Percentiles rank a stretch among this genome's conserved stretches.
phyloP scores from a whole-genome alignment of 2,797 vertebrate species.

The Smutsia gigantea region DNA sequence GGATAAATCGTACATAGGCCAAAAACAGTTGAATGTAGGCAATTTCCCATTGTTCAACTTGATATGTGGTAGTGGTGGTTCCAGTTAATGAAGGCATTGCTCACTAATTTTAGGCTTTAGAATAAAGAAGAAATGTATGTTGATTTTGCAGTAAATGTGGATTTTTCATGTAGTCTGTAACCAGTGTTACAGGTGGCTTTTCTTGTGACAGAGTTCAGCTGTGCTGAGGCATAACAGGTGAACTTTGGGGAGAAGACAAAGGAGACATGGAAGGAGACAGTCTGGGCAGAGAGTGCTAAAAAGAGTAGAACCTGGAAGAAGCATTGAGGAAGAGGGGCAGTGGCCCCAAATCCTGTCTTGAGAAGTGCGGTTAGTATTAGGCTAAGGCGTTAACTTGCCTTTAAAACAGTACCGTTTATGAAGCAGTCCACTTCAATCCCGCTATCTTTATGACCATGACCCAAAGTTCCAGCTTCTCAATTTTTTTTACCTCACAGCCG shows the following conservation, averaged over 20 bases:
- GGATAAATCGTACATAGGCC: background rate
- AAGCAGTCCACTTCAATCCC: background rate
- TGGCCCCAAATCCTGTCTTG: background rate
- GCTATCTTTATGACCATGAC: background rate
- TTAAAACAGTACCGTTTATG: background rate
- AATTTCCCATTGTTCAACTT: background rate
- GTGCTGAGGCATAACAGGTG: background rate
- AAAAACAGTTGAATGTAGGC: background rate
- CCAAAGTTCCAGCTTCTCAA: background rate
- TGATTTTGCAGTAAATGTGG: background rate
- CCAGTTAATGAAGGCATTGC: background rate
- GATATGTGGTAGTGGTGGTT: background rate
- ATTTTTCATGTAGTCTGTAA: background rate
- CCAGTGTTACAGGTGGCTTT: background rate
- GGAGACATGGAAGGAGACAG: background rate
- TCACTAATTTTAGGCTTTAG: conserved; percentile 3
- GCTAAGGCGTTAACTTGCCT: background rate
- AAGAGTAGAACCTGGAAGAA: background rate
- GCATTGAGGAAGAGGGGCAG: background rate
- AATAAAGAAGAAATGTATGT: background rate
- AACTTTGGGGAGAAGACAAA: background rate
- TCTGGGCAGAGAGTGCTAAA: background rate
- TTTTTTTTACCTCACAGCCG: background rate
- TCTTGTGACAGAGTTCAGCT: background rate
- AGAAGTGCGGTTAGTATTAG: background rate